These are phyloP conservation scores for Camelus dromedarius DNA, from an alignment of 2,113 vertebrate species.

Conservation along the genomic window DNA sequence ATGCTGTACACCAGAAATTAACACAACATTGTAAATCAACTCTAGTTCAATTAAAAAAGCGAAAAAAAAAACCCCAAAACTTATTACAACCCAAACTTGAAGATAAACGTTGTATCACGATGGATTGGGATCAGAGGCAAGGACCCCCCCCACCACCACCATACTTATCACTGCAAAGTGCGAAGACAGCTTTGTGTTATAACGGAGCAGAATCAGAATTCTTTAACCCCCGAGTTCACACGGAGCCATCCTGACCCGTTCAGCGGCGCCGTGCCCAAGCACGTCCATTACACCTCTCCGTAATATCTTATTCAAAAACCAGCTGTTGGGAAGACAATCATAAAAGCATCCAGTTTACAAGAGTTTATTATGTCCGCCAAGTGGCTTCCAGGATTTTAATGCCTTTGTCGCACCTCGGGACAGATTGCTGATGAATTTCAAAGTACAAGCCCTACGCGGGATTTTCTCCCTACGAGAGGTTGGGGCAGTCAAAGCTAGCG, in stretches of 20 bases:
- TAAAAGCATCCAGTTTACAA: constrained; percentile 81
- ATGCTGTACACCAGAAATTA: no score
- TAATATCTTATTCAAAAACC: constrained; percentile 39
- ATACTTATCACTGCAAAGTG: constrained; percentile 46
- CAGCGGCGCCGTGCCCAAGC: constrained; percentile 33
- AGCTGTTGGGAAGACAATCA: constrained; percentile 65
- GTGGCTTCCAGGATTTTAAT: constrained; percentile 69
- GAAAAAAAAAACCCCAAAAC: not conserved
- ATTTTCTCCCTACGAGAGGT: constrained; percentile 63
- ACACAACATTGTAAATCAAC: no score
- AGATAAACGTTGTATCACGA: constrained; percentile 61
- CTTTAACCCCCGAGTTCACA: constrained; percentile 25
- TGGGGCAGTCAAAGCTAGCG: constrained; percentile 78
- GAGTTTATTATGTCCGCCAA: constrained; percentile 72
- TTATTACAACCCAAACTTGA: constrained; percentile 45
- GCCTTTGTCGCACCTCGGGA: not conserved
- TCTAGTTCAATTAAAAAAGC: no score
- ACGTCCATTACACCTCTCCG: not conserved
- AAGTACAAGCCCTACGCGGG: constrained; percentile 54
- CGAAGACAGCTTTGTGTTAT: constrained; percentile 61
- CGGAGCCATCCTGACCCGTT: not conserved
- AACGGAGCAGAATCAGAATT: constrained; percentile 42
- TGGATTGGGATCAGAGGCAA: constrained; percentile 67
- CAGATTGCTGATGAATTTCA: constrained; percentile 65
- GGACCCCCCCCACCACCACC: constrained; percentile 56